Evolutionary conservation across 1,140 invertebrate species (phyloP), one percentile per base, ranked within the genome.

Genomic region (Battus philenor): DNA sequence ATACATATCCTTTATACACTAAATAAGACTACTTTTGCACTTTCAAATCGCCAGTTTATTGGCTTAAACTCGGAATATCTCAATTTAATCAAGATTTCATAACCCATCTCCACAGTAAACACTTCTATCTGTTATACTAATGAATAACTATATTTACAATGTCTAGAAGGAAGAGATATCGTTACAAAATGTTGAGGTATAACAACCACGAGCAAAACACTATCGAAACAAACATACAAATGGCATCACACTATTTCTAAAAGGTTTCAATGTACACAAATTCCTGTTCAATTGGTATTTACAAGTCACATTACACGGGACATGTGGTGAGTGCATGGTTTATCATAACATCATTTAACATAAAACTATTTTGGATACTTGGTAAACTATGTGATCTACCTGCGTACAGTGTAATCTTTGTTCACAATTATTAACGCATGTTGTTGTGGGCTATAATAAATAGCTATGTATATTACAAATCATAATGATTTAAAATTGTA

Each of bases 41-140:
- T 83, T 79, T 83, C 61, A 81, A 78, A 74, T 73, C 73, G 77
- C 80, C 80, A 73, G 51, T 63, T 75, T 38, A 63, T 44, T 73
- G 79, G 77, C 79, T 79, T 83, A 83, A 83, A 84, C 77, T 78
- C 80, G 75, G 73, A 80, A 81, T 73, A 83, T 83, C 73, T 83
- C 69, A 81, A 81, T 81, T 83, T 80, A 58, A 80, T 84, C 72
- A 79, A 84, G 78, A 80, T 61, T 69, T 75, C 59, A 83, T 83
- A 81, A 79, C 77, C 66, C 75, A 73, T 68, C 58, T 59, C 58
- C 67, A 62, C 57, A 47, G 64, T 64, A 58, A 71, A 74, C 60
- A 55, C 49, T 62, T 59, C 55, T 75, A 74, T 64, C 65, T 68
- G 70, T 66, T 64, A 75, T 2, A 64, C 54, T 58, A 52, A 65